Evolutionary conservation across 1,140 invertebrate genomes (phyloP), one percentile per base, ranked within the genome.

Genomic region (Scaptomyza montana): DNA sequence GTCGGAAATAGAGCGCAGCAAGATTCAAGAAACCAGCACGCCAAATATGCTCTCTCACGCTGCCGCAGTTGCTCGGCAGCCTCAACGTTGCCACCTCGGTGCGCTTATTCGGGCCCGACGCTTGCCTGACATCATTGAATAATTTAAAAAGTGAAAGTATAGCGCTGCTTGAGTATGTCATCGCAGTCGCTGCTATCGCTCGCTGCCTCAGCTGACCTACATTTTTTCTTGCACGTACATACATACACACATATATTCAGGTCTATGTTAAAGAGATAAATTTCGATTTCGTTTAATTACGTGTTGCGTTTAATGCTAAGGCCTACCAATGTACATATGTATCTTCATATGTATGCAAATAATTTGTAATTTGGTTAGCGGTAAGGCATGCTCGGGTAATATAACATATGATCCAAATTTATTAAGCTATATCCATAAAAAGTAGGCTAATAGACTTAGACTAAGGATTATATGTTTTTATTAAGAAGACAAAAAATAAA

Each of bases 101-200:
- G 62, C 69, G 63, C 69, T 66, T 74, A 61, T 80, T 85, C 80
- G 68, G 77, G 74, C 72, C 69, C 77, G 62, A 36, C 50, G 67
- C 43, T 56, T 53, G 69, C 39, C 28, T 76, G 61, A 41, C 67
- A 80, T 64, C 76, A 74, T 78, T 86, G 87, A 91, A 90, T 91
- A 91, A 92, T 91, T 89, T 92, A 92, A 92, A 91, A 91, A 92
- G 90, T 92, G 90, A 92, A 92, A 92, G 90, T 91, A 90, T 91
- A 69, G 57, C 70, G 80, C 55, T 71, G 70, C 68, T 70, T 21
- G 19, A 36, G 47, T 46, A 41, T 49, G 55, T 46, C 61, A 46
- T 60, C 55, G 69, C 54, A 61, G 67, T 45, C 64, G 16, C 55
- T 43, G 67, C 60, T 39, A 43, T 33, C 65, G 65, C 41, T 53